A percentile compares a stretch with the other conserved stretches of the same genome.
Conservation (phyloP, 1,140 invertebrate genomes). For the Alviniconcha marisindica region DNA sequence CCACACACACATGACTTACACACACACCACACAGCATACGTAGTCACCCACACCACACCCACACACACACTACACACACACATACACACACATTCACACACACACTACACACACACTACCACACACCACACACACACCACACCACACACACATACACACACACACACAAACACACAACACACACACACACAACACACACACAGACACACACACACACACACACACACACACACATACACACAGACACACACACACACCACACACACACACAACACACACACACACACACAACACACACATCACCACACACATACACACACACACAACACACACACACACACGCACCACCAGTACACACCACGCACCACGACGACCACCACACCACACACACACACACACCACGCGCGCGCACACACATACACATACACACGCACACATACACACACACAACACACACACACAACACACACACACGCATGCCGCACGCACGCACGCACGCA, state of each 20-base stretch:
- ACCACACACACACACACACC: background rate
- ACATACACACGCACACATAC: too few relatives aligned
- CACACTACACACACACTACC: too few relatives aligned
- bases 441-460: slow-evolving; percentile 4
- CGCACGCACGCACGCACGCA: too few relatives aligned
- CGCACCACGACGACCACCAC: too few relatives aligned
- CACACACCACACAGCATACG: too few relatives aligned
- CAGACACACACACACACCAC: background rate
- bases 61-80: too few relatives aligned
- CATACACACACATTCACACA: too few relatives aligned
- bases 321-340: background rate
- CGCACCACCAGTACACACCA: background rate
- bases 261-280: slow-evolving; percentile 5
- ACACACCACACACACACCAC: too few relatives aligned
- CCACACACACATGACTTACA: too few relatives aligned
- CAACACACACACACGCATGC: slow-evolving; percentile 7
- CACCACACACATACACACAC: background rate
- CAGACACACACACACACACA: slow-evolving; percentile 10
- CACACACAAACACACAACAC: too few relatives aligned
- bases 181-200: background rate
- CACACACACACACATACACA: background rate
- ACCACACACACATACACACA: too few relatives aligned
- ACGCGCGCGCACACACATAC: background rate
- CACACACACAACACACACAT: slow-evolving; percentile 17
- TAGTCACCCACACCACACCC: too few relatives aligned